These are phyloP conservation scores for Dermochelys coriacea DNA, from an alignment of 2,797 vertebrate genomes.

Conservation along the genomic window DNA sequence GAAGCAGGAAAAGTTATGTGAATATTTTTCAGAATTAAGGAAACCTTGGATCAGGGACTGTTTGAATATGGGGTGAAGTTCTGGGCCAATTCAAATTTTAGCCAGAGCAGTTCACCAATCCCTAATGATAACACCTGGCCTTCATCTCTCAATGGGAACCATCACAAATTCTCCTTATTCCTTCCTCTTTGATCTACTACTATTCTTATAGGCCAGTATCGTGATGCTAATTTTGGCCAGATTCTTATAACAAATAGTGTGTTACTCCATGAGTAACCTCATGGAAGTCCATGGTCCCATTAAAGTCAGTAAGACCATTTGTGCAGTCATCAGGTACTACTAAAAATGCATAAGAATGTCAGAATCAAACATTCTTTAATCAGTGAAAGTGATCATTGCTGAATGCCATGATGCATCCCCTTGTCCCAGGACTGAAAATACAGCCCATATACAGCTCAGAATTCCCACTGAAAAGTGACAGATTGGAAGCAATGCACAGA, in stretches of 20 bases:
- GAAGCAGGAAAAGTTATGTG: background rate
- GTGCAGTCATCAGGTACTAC: background rate
- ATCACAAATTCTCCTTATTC: background rate
- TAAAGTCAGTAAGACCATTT: background rate
- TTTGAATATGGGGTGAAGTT: background rate
- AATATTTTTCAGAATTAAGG: background rate
- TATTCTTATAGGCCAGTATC: background rate
- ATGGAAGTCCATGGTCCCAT: background rate
- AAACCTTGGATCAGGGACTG: background rate
- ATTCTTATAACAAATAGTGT: background rate
- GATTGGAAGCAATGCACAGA: background rate
- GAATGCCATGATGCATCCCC: background rate
- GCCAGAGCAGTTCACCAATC: background rate
- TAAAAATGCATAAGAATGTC: background rate
- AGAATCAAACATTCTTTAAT: background rate
- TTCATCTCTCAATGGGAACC: background rate
- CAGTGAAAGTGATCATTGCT: background rate
- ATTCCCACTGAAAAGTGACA: background rate
- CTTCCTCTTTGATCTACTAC: background rate
- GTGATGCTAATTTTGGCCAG: background rate
- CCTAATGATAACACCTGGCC: background rate
- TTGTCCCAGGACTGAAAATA: background rate
- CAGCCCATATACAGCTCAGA: background rate
- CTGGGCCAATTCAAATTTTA: background rate
- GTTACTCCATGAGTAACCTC: rapidly evolving